Evolutionary conservation across 2,113 vertebrate genomes (phyloP).

Genomic region (Plestiodon gilberti): DNA sequence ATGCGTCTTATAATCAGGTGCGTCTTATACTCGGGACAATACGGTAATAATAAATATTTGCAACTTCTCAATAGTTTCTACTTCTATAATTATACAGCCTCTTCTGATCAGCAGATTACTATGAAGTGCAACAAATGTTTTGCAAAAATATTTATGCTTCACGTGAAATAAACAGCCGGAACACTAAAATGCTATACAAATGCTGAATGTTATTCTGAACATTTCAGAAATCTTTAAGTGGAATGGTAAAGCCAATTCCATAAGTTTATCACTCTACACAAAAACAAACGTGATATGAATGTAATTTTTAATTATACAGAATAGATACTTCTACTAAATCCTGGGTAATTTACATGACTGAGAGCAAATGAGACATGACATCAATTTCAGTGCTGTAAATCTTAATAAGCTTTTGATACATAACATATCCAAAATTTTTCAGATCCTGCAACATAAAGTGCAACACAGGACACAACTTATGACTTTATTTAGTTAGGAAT

Average conservation of each 20-base stretch:
- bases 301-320: slow-evolving; percentile 11
- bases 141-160: background rate
- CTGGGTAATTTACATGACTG: background rate
- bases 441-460: background rate
- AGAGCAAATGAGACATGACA: background rate
- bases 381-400: background rate
- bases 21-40: too few relatives aligned
- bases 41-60: too few relatives aligned
- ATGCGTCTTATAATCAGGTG: too few relatives aligned
- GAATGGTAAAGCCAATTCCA: background rate
- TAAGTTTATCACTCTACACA: background rate
- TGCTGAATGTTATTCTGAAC: background rate
- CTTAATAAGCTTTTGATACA: background rate
- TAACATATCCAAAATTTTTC: background rate
- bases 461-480: background rate
- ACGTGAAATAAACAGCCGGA: background rate
- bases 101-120: background rate
- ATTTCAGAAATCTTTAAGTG: background rate
- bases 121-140: background rate
- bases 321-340: background rate
- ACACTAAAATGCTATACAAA: background rate
- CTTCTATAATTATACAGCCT: background rate
- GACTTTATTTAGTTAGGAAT: background rate
- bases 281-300: background rate
- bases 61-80: background rate